These are phyloP conservation scores for Xestia rhomboidea DNA, from an alignment of 2,888 invertebrate genomes.

Conservation along the genomic window DNA sequence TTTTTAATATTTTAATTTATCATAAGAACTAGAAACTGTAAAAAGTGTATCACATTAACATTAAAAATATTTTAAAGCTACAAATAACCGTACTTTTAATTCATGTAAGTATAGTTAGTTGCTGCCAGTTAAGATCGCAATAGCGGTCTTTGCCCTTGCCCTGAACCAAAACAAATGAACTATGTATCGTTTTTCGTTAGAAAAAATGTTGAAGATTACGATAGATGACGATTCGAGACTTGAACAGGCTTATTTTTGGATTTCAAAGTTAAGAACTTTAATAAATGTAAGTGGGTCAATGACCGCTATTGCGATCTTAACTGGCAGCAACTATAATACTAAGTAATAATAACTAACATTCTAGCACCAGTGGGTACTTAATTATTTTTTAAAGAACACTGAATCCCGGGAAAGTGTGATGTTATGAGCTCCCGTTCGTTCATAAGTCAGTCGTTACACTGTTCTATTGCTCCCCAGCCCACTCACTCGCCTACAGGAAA, in stretches of 20 bases:
- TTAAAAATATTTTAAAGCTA: neutral
- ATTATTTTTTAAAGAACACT: slow-evolving; percentile 33
- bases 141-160: too few relatives aligned
- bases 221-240: too few relatives aligned
- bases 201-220: too few relatives aligned
- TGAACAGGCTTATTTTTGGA: too few relatives aligned
- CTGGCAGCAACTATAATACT: neutral
- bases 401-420: slow-evolving; percentile 31
- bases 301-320: too few relatives aligned
- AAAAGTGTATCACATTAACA: neutral
- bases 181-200: too few relatives aligned
- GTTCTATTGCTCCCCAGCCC: slow-evolving; percentile 53
- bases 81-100: neutral
- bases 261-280: too few relatives aligned
- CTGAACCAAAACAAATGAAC: too few relatives aligned
- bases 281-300: too few relatives aligned
- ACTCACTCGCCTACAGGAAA: slow-evolving; percentile 27
- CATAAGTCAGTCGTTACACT: slow-evolving; percentile 54
- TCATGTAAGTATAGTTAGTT: neutral
- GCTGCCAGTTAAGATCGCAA: too few relatives aligned
- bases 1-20: neutral
- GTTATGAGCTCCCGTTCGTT: slow-evolving; percentile 46
- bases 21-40: neutral
- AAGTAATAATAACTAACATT: slow-evolving; percentile 5
- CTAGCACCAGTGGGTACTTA: slow-evolving; percentile 7